These are phyloP conservation scores for Oithona nana DNA, from an alignment of 2,888 invertebrate species.

Conservation along the genomic window DNA sequence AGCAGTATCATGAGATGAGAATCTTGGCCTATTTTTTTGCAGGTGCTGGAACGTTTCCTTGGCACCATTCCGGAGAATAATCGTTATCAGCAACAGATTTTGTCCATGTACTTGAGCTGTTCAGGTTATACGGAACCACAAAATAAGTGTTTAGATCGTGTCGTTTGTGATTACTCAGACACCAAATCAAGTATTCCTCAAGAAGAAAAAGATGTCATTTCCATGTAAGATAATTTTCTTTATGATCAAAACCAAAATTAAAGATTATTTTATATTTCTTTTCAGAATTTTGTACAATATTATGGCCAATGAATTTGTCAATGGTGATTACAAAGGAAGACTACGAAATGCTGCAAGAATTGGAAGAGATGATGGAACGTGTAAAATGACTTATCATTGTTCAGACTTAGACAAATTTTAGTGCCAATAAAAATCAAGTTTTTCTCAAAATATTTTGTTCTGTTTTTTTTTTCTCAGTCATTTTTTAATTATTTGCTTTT, in stretches of 20 bases:
- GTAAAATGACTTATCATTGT: neutral
- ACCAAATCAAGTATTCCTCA: neutral
- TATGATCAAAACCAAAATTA: neutral
- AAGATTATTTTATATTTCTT: neutral
- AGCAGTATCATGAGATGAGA: too few species aligned
- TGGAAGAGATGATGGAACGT: slow-evolving; percentile 15
- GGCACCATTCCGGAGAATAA: slow-evolving; percentile 17
- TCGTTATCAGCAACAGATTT: slow-evolving; percentile 18
- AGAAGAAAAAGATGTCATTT: slow-evolving; percentile 5
- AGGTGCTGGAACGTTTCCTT: slow-evolving; percentile 18
- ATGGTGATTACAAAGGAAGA: slow-evolving; percentile 17
- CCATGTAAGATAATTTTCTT: slow-evolving; percentile 9
- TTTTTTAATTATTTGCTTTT: neutral
- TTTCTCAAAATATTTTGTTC: neutral
- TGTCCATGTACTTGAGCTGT: slow-evolving; percentile 2
- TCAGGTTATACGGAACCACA: neutral
- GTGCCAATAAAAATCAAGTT: neutral
- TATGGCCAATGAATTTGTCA: slow-evolving; percentile 19
- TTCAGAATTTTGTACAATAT: slow-evolving; percentile 19
- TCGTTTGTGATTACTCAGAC: slow-evolving; percentile 11
- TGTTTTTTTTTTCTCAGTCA: neutral
- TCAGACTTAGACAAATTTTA: neutral
- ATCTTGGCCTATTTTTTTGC: too few species aligned
- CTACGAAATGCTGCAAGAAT: slow-evolving; percentile 18
- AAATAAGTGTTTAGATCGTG: slow-evolving; percentile 10